These are phyloP conservation scores for Lutjanus argentimaculatus DNA, from an alignment of 2,797 vertebrate species.

Conservation along the genomic window DNA sequence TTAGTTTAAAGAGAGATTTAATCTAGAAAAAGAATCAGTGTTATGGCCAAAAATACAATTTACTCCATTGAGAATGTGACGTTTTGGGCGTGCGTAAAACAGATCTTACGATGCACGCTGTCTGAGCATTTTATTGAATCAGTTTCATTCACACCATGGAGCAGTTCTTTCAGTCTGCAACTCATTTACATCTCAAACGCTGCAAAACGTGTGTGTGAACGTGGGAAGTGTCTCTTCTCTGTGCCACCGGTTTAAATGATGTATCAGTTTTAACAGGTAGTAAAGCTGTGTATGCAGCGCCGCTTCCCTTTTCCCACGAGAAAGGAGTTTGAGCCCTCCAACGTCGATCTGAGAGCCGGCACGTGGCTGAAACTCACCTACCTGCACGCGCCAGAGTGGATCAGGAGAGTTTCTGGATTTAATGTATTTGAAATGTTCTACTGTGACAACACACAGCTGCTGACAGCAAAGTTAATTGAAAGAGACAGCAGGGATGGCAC, in stretches of 20 bases:
- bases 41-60: not conserved
- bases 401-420: too few species aligned
- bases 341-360: too few species aligned
- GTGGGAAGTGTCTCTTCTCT: not conserved
- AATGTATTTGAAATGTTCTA: too few species aligned
- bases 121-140: too few species aligned
- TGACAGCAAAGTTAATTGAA: too few species aligned
- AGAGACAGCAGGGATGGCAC: too few species aligned
- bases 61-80: accelerated
- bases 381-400: too few species aligned
- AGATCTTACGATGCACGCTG: accelerated
- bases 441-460: too few species aligned
- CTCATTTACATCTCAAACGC: slow-evolving; percentile 28
- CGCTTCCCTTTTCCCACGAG: slow-evolving; percentile 38
- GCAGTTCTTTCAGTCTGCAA: not conserved
- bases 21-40: accelerated
- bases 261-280: slow-evolving; percentile 43
- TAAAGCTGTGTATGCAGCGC: slow-evolving; percentile 49
- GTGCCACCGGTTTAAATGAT: not conserved
- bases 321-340: not conserved
- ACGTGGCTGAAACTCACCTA: too few species aligned
- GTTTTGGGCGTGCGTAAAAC: slow-evolving; percentile 14
- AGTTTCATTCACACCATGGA: accelerated
- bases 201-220: slow-evolving; percentile 24
- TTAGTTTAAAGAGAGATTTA: accelerated